Conservation (phyloP, 2,113 vertebrate genomes). For the Diadophis punctatus region DNA sequence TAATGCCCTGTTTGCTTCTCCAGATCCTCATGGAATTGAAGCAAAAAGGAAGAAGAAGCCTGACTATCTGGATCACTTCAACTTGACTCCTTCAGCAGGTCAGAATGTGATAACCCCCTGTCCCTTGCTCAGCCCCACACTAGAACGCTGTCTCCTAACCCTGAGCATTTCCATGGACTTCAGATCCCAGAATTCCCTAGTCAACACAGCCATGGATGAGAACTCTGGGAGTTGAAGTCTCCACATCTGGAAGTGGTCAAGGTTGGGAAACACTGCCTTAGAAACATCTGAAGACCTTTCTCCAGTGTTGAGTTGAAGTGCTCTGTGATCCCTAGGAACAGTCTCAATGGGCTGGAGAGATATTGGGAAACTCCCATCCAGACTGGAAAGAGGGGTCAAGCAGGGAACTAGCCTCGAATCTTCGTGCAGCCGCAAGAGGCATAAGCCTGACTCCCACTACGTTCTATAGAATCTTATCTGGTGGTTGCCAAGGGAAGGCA, state of each 20-base stretch:
- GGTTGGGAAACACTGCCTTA: not conserved
- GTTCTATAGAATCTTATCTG: too few species aligned
- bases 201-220: not conserved
- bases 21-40: conserved; percentile 69
- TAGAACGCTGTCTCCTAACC: not conserved
- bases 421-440: not conserved
- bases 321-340: not conserved
- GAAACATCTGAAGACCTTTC: not conserved
- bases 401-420: not conserved
- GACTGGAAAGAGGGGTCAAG: not conserved
- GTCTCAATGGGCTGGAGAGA: not conserved
- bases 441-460: not conserved
- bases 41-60: conserved; percentile 64
- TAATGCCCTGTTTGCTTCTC: not conserved
- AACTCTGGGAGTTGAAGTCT: not conserved
- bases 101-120: not conserved
- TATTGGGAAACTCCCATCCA: not conserved
- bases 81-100: conserved; percentile 42
- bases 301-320: not conserved
- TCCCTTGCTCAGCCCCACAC: not conserved
- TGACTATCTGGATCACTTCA: conserved; percentile 58
- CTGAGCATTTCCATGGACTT: not conserved
- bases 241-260: not conserved
- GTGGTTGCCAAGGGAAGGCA: too few species aligned
- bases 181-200: not conserved